These are phyloP conservation scores for Halesus radiatus DNA, from an alignment of 1,140 invertebrate genomes.

Conservation along the genomic window DNA sequence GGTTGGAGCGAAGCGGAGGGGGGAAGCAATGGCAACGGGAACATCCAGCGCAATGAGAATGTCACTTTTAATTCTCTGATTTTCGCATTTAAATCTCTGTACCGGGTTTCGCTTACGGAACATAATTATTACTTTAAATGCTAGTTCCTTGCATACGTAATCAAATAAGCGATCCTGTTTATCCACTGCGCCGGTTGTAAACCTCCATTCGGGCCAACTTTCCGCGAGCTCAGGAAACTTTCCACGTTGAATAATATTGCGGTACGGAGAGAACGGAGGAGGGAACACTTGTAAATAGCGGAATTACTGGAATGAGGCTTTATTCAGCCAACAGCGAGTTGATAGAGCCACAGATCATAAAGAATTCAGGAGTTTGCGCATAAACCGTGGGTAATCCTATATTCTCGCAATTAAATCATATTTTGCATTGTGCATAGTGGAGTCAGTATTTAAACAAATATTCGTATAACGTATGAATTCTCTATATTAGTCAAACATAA, in stretches of 20 bases:
- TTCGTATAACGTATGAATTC: no score
- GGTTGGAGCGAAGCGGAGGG: no score
- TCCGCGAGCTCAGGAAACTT: constrained; percentile 14
- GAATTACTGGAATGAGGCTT: no score
- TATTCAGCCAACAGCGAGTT: no score
- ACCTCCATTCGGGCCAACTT: constrained; percentile 18
- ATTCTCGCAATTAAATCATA: no score
- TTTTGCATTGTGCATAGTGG: no score
- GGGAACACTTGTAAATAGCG: no score
- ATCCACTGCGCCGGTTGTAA: constrained; percentile 31
- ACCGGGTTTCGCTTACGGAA: constrained; percentile 13
- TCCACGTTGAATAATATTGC: constrained; percentile 19
- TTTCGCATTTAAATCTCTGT: constrained; percentile 9
- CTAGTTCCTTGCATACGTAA: constrained; percentile 30
- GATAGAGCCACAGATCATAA: no score
- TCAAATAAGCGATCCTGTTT: constrained; percentile 37
- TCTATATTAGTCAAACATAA: no score
- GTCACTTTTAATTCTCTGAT: not conserved
- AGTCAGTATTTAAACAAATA: no score
- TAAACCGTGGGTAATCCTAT: no score
- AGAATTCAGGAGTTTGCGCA: no score
- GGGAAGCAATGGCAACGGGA: not conserved
- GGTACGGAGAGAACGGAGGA: not conserved
- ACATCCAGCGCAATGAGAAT: not conserved
- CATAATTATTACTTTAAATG: constrained; percentile 26